Base-by-base conservation (phyloP, 2,888 invertebrate genomes). In the Erynnis tages region DNA sequence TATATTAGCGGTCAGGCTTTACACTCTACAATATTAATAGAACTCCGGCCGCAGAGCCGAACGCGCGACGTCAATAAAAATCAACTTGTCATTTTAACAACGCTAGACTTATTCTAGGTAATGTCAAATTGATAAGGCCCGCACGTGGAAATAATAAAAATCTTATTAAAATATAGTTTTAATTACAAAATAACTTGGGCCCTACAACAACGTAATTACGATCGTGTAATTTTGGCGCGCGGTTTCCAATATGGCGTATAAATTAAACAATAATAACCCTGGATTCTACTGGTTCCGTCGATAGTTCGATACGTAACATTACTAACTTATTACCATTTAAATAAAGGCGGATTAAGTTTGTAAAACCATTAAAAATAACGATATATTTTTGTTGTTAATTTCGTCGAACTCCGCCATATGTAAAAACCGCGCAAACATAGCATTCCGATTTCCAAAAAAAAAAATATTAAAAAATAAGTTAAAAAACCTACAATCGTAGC, bases 71-170 rank as follows among this genome's bases (percentile, higher is more conserved):
- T 40, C 30, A 35, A 40, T 44, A 54, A 37, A 57, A 55, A 58
- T 53, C 54, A 85, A 87, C 81, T 89, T 87, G 84, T 78, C 85
- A 87, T 84, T 82, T 89, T 85, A 82, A 69, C 62, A 80, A 88
- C 87, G 54, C 88, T 89, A 87, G 86, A 83, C 54, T 49, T 53
- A 60, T 60, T 81, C 87, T 89, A 89, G 87, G 88, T 88, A 89
- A 88, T 83, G 86, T 82, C 88, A 88, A 89, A 87, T 89, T 73
- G 85, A 71, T 63, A 61, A 56, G 63, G 65, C 66, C 64, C 65
- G 53, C 53, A 40, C 48, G 54, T 48, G 48, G 49, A 54, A 52
- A 55, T 53, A 54, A 57, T 49, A 48, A 55, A 58, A 55, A 53
- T 57, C 56, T 54, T 54, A 57, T 54, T 53, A 54, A 55, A 54